phyloP scores from a whole-genome alignment of 2,888 invertebrate species.

The Cremastinae sp. region DNA sequence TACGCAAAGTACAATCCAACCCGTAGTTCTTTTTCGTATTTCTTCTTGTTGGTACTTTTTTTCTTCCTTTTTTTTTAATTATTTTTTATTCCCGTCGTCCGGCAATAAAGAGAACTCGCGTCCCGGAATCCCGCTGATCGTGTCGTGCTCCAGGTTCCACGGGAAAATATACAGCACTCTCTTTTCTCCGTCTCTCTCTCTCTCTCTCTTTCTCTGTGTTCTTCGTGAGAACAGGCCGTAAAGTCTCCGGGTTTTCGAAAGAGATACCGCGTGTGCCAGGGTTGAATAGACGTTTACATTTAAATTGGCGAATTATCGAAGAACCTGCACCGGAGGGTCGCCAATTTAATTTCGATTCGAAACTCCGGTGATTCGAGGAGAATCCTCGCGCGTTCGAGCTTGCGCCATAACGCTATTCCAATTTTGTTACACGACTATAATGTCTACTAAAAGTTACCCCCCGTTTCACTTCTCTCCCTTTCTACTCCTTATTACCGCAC shows the following conservation, averaged over 20 bases:
- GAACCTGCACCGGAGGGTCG: constrained; percentile 18
- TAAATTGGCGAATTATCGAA: constrained; percentile 55
- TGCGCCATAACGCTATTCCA: constrained; percentile 22
- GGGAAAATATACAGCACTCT: neutral
- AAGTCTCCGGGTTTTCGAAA: constrained; percentile 33
- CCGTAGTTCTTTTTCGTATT: constrained; percentile 8
- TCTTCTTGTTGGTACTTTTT: neutral
- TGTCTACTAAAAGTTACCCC: neutral
- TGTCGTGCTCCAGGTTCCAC: constrained; percentile 36
- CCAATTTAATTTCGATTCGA: constrained; percentile 55
- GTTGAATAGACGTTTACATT: constrained; percentile 52
- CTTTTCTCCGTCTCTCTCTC: neutral
- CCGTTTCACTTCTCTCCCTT: neutral
- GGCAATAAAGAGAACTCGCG: constrained; percentile 46
- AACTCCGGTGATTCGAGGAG: constrained; percentile 45
- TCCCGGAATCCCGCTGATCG: constrained; percentile 45
- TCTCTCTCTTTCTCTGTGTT: constrained; percentile 1
- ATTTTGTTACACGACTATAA: constrained; percentile 35
- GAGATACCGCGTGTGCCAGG: constrained; percentile 15
- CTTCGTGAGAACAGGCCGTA: constrained; percentile 48
- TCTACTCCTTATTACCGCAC: neutral
- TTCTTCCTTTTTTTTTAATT: constrained; percentile 11
- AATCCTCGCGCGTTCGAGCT: constrained; percentile 19
- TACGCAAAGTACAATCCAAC: constrained; percentile 19
- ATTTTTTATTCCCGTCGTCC: constrained; percentile 50